These are phyloP conservation scores for Turritopsis dohrnii DNA, from an alignment of 30 jellyfish, hydroid and myxozoan genomes.

Conservation along the genomic window DNA sequence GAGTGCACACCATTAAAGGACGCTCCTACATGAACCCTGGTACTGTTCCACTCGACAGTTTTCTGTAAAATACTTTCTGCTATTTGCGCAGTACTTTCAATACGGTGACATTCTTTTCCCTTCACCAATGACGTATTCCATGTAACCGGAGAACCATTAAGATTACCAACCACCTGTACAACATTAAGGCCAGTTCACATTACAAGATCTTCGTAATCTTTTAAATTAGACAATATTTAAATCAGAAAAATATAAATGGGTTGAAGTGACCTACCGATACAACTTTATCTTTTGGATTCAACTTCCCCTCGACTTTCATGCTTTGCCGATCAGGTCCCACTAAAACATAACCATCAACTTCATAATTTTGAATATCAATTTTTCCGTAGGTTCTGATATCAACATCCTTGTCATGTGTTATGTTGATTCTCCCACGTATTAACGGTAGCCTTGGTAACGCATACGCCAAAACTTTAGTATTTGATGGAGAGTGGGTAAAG, in stretches of 20 bases:
- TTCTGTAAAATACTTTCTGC: conserved; percentile 7
- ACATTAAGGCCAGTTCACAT: too few species aligned
- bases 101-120: not conserved
- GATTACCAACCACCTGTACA: conserved; percentile 15
- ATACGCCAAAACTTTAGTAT: conserved; percentile 13
- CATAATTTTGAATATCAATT: conserved; percentile 26
- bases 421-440: conserved; percentile 12
- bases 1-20: not conserved
- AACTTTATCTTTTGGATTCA: conserved; percentile 36
- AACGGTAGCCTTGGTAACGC: conserved; percentile 26
- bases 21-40: not conserved
- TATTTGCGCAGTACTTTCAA: conserved; percentile 1
- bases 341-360: conserved; percentile 24
- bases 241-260: not conserved
- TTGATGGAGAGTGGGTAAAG: conserved; percentile 33
- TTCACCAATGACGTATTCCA: conserved; percentile 26
- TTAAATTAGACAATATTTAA: not conserved
- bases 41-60: conserved; percentile 21
- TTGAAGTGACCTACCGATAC: conserved; percentile 9
- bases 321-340: conserved; percentile 17
- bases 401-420: conserved; percentile 26
- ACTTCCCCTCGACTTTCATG: conserved; percentile 35
- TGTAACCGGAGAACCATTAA: conserved; percentile 21
- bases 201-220: not conserved
- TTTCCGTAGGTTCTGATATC: conserved; percentile 25